Evolutionary conservation across 2,888 invertebrate species (phyloP), one percentile per base, ranked within the genome.

Genomic region (Tetrapedia diversipes): DNA sequence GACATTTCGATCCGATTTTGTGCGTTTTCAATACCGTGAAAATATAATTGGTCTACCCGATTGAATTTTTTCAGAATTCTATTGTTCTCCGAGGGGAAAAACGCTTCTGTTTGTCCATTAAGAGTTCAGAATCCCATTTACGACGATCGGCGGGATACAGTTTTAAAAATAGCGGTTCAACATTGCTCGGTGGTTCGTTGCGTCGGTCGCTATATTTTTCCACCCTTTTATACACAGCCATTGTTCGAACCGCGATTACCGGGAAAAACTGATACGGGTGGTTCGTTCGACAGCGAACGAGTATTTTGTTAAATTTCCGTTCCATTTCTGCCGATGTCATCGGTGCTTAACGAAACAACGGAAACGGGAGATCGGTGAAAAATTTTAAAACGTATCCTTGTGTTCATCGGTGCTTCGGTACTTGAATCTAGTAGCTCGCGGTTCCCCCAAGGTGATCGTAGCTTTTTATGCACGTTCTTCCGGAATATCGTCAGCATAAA

Each of bases 391-490:
- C 27, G 19, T 1, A 45, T 14, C 14, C 8, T 8, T 16, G 19
- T 2, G 8, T 47, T 63, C 37, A 0, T 24, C 16, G 39, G 19
- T n/a, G 8, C 24, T 14, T 45, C 22, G 47, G 22, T 47, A 29
- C 29, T 67, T 10, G 37, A 59, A 59, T 67, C 37, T 29, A 22
- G 29, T 49, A 45, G 19, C 37, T 47, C 27, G 56, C 22, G 32
- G 56, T 45, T 45, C 8, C 37, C 29, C 37, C 66, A 29, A 19
- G 37, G 16, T 22, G 22, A 45, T 66, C 45, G 59, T 59, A 34
- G 66, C 47, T 59, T 67, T 59, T 59, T 67, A 67, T 37, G 66
- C 47, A 59, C 37, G 66, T 59, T 67, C 29, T 29, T 59, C 59
- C 59, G 39, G 22, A 37, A 45, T 67, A 67, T 59, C 60, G 66